A percentile compares a stretch with the other conserved stretches of the same genome.
These are phyloP conservation scores for Nomada goodeniana DNA, from an alignment of 2,888 invertebrate species.

Conservation along the genomic window DNA sequence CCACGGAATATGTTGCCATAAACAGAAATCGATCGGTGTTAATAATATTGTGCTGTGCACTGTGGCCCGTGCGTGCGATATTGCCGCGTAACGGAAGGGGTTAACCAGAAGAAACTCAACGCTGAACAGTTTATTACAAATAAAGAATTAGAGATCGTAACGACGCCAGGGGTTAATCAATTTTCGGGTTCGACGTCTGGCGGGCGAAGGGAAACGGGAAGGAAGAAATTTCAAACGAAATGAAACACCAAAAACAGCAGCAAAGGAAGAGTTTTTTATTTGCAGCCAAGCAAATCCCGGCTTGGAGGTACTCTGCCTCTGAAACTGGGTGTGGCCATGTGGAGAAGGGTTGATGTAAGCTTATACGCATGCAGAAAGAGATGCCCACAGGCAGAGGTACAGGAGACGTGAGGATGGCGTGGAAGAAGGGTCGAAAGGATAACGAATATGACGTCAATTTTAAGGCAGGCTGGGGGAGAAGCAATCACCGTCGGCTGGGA, in stretches of 20 bases:
- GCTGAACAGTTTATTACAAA: background rate
- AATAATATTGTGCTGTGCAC: too few species aligned
- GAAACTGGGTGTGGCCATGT: slow-evolving; percentile 78
- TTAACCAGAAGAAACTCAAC: too few species aligned
- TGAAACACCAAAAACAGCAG: slow-evolving; percentile 22
- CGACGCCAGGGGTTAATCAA: slow-evolving; percentile 19
- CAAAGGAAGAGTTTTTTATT: slow-evolving; percentile 59
- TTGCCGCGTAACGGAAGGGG: too few species aligned
- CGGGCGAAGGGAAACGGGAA: background rate
- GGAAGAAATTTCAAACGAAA: slow-evolving; percentile 32
- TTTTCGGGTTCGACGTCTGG: slow-evolving; percentile 25
- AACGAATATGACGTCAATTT: slow-evolving; percentile 84
- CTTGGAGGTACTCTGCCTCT: slow-evolving; percentile 64
- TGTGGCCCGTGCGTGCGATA: too few species aligned
- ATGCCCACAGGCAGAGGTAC: slow-evolving; percentile 70
- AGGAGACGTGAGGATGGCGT: slow-evolving; percentile 72
- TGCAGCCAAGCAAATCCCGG: slow-evolving; percentile 64
- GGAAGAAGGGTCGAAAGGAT: slow-evolving; percentile 83
- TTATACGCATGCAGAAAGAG: slow-evolving; percentile 78
- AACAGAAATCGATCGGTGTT: too few species aligned
- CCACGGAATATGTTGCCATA: too few species aligned
- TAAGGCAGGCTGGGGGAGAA: slow-evolving; percentile 80
- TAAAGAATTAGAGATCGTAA: background rate
- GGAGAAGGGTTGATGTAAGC: slow-evolving; percentile 80
- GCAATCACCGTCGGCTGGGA: slow-evolving; percentile 80